Base-by-base conservation (phyloP, 2,888 invertebrate species). In the Caenorhabditis sp. region DNA sequence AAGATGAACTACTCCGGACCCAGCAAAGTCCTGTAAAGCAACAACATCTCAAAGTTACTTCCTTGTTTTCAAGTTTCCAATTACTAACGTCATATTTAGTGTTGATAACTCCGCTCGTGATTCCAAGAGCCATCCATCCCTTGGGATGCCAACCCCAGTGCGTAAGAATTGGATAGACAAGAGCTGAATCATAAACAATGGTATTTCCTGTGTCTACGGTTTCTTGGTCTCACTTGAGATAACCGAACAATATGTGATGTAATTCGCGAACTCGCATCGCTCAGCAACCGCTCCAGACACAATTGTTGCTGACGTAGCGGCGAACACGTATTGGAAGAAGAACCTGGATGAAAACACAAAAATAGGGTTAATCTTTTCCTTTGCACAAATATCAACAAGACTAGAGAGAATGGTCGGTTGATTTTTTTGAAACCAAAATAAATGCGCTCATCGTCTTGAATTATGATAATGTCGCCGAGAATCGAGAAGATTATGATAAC, bases 291-390 rank as follows among this genome's bases (percentile, higher is more conserved):
- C 93, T 4, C 94, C 88, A 8, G 86, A 86, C 8, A 94, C 93
- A 64, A 94, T 94, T 31, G 94, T 94, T 28, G 94, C 93, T 0
- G 94, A 93, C 0, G 94, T 94, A n/a, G 94, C 94, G 0, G 94
- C 94, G 86, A 94, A 94, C 19, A 94, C 93, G 87, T 93, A 94
- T 90, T 94, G 94, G 91, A 94, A 94, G 92, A 94, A 94, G 82
- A 90, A 87, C 24, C 87, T 86, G 56, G 14, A 64, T 2, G 38
- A 47, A 47, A 47, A 47, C 47, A 47, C 47, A 47, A 14, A 31
- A 51, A 44, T 16, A 54, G 14, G 14, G 26, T 26, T 54, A 54
- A 54, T 54, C 54, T 26, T 26, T 49, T 14, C n/a, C n/a, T n/a
- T 38, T 38, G 8, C 38, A 24, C 31, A 14, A 49, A 19, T 19